Evolutionary conservation across 2,113 vertebrate genomes (phyloP).

Genomic region (Ptilonorhynchus violaceus): DNA sequence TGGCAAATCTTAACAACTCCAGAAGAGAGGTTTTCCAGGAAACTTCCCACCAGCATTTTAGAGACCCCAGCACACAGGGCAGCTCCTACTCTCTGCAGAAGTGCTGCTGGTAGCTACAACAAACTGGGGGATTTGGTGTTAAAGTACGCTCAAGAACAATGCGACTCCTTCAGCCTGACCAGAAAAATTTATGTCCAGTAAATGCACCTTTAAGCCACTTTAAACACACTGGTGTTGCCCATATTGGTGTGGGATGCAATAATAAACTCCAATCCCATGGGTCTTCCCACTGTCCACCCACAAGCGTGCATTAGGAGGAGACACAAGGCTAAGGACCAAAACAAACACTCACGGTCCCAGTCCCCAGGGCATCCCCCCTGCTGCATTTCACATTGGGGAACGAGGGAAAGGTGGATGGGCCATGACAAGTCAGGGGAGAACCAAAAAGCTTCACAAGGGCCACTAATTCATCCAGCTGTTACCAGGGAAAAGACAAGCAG

Average conservation of each 20-base stretch:
- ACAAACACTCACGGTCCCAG: fast-evolving
- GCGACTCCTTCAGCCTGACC: background rate
- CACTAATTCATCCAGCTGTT: fast-evolving
- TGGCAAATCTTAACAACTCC: background rate
- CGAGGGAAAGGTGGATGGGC: background rate
- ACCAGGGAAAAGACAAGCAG: background rate
- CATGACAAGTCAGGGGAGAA: too few species aligned
- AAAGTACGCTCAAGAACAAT: background rate
- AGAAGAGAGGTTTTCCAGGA: background rate
- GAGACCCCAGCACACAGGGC: background rate
- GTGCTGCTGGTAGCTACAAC: background rate
- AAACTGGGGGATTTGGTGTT: background rate
- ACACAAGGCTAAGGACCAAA: background rate
- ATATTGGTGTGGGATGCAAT: background rate
- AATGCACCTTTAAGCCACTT: background rate
- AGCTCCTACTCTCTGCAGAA: background rate
- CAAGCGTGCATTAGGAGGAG: fast-evolving
- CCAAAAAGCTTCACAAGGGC: background rate
- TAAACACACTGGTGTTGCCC: background rate
- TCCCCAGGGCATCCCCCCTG: background rate
- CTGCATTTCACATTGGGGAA: background rate
- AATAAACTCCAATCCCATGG: background rate
- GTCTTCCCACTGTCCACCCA: background rate
- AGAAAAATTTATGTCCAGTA: background rate
- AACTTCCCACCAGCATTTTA: background rate